Base-by-base conservation (phyloP, 2,888 invertebrate genomes). In the Oeneis ivallda region DNA sequence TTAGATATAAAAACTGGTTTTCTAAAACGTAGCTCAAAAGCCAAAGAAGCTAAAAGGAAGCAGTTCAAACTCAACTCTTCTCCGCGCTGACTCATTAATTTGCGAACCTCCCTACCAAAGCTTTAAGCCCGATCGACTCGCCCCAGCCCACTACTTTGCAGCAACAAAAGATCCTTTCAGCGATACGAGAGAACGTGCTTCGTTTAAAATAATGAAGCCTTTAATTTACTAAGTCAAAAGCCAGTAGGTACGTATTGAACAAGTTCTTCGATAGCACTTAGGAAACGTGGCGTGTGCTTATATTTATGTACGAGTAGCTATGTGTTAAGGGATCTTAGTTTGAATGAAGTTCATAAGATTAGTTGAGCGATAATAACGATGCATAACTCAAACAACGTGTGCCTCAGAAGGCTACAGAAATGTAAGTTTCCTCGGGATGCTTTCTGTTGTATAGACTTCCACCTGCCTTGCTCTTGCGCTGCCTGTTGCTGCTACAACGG, bases 81-180 rank as follows among this genome's bases (percentile, higher is more conserved):
- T 77, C 76, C 75, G 70, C 76, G 74, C 72, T 73, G 74, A 83
- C 80, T 86, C 91, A 86, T 90, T 90, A 91, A 90, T 89, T 91
- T 90, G 82, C 83, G 80, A 82, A 76, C 74, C 76, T 75, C 77
- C 77, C 82, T 89, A 89, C 77, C 82, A 89, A 89, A 87, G 88
- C 82, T 79, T 81, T 81, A 77, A 75, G 74, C 73, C 73, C 76
- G 87, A 91, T 89, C 89, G 91, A 90, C 89, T 90, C 79, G 78
- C 81, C 83, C 81, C 82, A 80, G n/a, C n/a, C n/a, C n/a, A 89
- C 87, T 87, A 85, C 88, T 89, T 86, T 84, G 84, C 81, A 76
- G 75, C 74, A 86, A 89, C 87, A 91, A 91, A 89, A 86, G 88
- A 80, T 81, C 88, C 83, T 86, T 89, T 87, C 85, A 86, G 71